Base-by-base conservation (phyloP, 2,113 vertebrate species). In the Ardeotis arabs region DNA sequence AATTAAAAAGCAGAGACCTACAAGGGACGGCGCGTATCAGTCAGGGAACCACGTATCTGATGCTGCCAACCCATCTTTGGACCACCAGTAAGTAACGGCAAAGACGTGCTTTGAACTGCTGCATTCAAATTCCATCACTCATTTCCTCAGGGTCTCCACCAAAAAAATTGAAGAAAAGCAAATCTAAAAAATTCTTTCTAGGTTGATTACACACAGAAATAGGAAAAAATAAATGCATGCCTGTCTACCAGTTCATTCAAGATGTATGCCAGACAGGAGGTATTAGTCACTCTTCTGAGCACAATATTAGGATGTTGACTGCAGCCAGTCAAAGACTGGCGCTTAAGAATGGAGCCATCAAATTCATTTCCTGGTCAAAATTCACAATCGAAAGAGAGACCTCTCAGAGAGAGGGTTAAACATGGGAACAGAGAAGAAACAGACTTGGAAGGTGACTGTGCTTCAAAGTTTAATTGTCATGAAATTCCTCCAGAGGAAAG, bases 231-330 rank as follows among this genome's bases (percentile, higher is more conserved):
- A 44, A 95, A 91, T 20, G 94, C 97, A 97, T 97, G 97, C 92
- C 96, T 98, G 95, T 97, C 96, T 93, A 87, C 89, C 77, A 70
- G 96, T 96, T 98, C 97, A 96, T 94, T 97, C 95, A 97, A 97
- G 94, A 90, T 7, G 28, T 75, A 92, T 33, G 93, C 96, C 96
- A 97, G 96, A 97, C 95, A 97, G 98, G 96, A 97, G 95, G 96
- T 17, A 96, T 98, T 97, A 98, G 97, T 98, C 98, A 98, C 87
- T 91, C 91, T 62, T 91, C 92, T 69, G 77, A 98, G 93, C 92
- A 97, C 97, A 98, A 96, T 96, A 95, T 97, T 95, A 97, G 96
- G 76, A 90, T 76, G 85, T 60, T 94, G 96, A 96, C 79, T 80
- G 44, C 55, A 58, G 95, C 93, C 90, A 80, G 49, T 84, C 68